phyloP scores from a whole-genome alignment of 2,888 invertebrate genomes.

The Hofmannophila pseudospretella region DNA sequence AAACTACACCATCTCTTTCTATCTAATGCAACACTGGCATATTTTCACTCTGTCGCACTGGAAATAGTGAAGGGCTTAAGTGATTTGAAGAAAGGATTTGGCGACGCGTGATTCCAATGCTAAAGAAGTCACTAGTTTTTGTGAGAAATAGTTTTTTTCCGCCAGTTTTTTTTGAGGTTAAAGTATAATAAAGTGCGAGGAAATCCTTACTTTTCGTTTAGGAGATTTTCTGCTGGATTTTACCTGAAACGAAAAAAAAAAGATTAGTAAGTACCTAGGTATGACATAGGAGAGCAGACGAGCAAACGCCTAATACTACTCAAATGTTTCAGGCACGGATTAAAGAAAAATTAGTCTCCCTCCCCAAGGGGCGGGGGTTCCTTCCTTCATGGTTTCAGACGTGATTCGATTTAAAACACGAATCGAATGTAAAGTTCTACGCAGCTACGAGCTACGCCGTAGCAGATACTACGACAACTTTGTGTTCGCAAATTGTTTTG shows the following conservation, averaged over 20 bases:
- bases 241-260: conserved; percentile 3
- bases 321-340: too few species aligned
- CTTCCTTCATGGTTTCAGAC: too few species aligned
- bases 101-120: conserved; percentile 43
- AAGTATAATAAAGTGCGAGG: neutral
- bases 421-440: too few species aligned
- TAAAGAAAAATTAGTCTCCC: too few species aligned
- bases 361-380: too few species aligned
- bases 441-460: too few species aligned
- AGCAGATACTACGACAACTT: too few species aligned
- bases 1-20: conserved; percentile 24
- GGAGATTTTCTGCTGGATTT: neutral
- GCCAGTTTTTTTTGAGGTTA: neutral
- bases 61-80: conserved; percentile 30
- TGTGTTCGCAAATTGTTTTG: too few species aligned
- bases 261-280: neutral
- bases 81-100: conserved; percentile 46
- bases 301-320: too few species aligned
- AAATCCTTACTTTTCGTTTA: neutral
- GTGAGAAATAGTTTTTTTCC: conserved; percentile 21
- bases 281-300: too few species aligned
- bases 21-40: conserved; percentile 14
- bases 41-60: conserved; percentile 15
- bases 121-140: conserved; percentile 29
- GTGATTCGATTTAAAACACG: too few species aligned